phyloP scores from a whole-genome alignment of 2,797 vertebrate species.

The Balearica regulorum region DNA sequence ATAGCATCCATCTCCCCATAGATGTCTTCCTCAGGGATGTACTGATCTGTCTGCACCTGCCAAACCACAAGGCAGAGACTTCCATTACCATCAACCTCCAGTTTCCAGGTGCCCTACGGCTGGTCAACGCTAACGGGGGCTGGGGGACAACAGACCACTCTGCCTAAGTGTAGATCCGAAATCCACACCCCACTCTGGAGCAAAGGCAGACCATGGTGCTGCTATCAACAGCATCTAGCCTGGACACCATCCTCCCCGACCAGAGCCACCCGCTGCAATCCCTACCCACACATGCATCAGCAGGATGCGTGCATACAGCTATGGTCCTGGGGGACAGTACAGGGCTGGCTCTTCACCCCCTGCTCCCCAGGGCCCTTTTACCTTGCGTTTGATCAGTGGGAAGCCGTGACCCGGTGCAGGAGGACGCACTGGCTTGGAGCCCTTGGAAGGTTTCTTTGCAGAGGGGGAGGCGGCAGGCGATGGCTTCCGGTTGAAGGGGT shows the following conservation, averaged over 20 bases:
- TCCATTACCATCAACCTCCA: neutral
- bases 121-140: neutral
- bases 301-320: neutral
- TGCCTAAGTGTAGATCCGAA: neutral
- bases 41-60: slow-evolving; percentile 87
- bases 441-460: slow-evolving; percentile 78
- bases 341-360: neutral
- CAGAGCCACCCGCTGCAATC: neutral
- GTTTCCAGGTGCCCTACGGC: neutral
- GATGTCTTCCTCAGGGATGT: slow-evolving; percentile 80
- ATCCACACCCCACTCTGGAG: neutral
- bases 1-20: slow-evolving; percentile 82
- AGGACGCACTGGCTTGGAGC: slow-evolving; percentile 86
- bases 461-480: slow-evolving; percentile 76
- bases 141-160: neutral
- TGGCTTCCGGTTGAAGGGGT: slow-evolving; percentile 95
- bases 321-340: neutral
- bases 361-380: slow-evolving; percentile 2
- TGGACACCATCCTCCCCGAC: neutral
- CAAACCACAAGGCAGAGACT: neutral
- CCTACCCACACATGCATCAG: neutral
- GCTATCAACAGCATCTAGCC: neutral
- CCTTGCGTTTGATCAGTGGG: slow-evolving; percentile 93
- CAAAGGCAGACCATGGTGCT: neutral
- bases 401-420: slow-evolving; percentile 87